These are phyloP conservation scores for Limulus polyphemus DNA, from an alignment of 2,888 invertebrate genomes.

Conservation along the genomic window DNA sequence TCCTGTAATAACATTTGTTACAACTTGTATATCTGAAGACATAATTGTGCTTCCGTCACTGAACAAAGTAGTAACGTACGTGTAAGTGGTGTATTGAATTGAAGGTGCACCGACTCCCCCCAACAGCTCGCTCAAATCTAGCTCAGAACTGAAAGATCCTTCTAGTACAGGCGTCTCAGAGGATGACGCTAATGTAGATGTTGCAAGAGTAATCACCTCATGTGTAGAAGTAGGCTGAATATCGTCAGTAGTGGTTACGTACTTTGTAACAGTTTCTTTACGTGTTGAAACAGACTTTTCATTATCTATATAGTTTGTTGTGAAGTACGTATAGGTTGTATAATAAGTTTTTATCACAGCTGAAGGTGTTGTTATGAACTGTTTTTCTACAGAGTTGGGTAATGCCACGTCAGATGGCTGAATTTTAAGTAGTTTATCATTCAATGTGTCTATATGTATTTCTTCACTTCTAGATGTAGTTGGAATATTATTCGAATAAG, in stretches of 20 bases:
- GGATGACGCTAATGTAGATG: not conserved
- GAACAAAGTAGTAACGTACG: not conserved
- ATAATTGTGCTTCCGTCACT: not conserved
- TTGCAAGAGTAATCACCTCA: too few relatives aligned
- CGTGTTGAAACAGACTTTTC: not conserved
- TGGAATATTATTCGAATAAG: not conserved
- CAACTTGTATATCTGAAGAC: not conserved
- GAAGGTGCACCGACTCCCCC: not conserved
- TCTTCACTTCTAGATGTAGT: constrained; percentile 39
- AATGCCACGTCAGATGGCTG: too few relatives aligned
- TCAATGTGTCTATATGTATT: constrained; percentile 71
- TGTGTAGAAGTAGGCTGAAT: too few relatives aligned
- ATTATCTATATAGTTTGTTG: not conserved
- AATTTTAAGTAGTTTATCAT: too few relatives aligned
- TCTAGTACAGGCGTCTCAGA: not conserved
- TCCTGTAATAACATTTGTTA: not conserved
- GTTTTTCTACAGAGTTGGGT: too few relatives aligned
- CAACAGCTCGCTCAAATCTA: not conserved
- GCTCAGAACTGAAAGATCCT: not conserved
- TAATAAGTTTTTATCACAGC: not conserved
- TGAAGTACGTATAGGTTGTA: constrained; percentile 1
- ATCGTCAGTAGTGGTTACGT: not conserved
- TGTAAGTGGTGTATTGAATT: not conserved
- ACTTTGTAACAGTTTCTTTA: not conserved
- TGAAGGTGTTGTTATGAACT: too few relatives aligned